A percentile compares a stretch with the other conserved stretches of the same genome.
Evolutionary conservation across 2,113 vertebrate genomes (phyloP).

Genomic region (Coryphaenoides rupestris): DNA sequence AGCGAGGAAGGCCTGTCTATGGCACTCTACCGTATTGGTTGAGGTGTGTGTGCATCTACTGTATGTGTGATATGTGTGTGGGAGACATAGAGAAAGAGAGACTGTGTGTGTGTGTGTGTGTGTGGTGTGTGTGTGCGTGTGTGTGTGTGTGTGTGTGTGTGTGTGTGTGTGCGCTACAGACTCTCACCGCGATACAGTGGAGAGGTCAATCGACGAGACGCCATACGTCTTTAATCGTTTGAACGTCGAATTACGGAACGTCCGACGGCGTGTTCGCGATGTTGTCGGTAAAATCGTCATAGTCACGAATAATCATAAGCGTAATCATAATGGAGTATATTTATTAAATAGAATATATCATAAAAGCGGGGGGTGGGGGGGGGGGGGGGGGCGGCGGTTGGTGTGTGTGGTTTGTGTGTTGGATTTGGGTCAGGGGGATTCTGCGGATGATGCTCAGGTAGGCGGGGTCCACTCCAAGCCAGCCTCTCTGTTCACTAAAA

Average conservation of each 20-base stretch:
- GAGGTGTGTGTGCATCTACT: conserved; percentile 19
- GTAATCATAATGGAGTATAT: no score
- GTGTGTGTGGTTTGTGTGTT: conserved; percentile 1
- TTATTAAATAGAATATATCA: no score
- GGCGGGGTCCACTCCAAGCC: conserved; percentile 57
- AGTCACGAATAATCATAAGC: no score
- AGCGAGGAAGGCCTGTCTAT: conserved; percentile 51
- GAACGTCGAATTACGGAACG: no score
- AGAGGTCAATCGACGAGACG: conserved; percentile 28
- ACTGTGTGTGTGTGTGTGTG: conserved; percentile 22
- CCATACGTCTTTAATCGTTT: no score
- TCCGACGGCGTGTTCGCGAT: no score
- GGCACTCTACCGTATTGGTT: conserved; percentile 48
- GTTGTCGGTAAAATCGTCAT: no score
- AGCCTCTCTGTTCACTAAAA: conserved; percentile 34
- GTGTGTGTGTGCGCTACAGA: not conserved
- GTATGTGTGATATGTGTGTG: conserved; percentile 3
- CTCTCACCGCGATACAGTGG: conserved; percentile 38
- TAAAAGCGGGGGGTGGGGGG: no score
- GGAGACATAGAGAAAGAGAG: not conserved
- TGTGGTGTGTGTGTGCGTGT: no score
- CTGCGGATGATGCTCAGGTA: conserved; percentile 71
- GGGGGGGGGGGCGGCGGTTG: no score
- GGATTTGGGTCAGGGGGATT: conserved; percentile 41
- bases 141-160: conserved; percentile 12